A percentile compares a stretch with the other conserved stretches of the same genome.
Evolutionary conservation across 2,888 invertebrate species (phyloP).

Genomic region (Drosophila subsilvestris): DNA sequence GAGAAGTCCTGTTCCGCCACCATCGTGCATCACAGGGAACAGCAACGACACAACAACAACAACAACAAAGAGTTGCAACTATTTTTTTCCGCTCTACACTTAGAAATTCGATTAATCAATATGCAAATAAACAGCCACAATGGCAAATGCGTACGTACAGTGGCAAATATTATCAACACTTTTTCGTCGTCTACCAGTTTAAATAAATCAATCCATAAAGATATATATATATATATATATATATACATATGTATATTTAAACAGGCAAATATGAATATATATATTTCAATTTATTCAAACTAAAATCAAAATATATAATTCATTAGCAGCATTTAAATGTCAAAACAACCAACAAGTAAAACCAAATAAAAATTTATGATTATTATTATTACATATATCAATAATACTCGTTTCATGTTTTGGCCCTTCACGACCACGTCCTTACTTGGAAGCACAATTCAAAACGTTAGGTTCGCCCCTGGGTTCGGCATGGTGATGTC

Average conservation of each 20-base stretch:
- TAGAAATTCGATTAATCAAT: slow-evolving; percentile 43
- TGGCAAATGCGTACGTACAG: slow-evolving; percentile 11
- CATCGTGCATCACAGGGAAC: slow-evolving; percentile 37
- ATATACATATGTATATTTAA: slow-evolving; percentile 11
- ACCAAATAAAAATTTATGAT: slow-evolving; percentile 71
- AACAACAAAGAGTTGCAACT: slow-evolving; percentile 37
- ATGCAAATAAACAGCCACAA: slow-evolving; percentile 31
- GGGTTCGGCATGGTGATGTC: slow-evolving; percentile 18
- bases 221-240: slow-evolving; percentile 31
- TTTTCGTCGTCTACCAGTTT: slow-evolving; percentile 71
- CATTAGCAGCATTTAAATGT: slow-evolving; percentile 76
- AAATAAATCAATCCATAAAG: slow-evolving; percentile 61
- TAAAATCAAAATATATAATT: slow-evolving; percentile 67
- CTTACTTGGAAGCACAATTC: slow-evolving; percentile 74
- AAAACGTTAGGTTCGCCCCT: slow-evolving; percentile 51
- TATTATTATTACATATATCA: slow-evolving; percentile 63
- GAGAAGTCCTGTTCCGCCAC: slow-evolving; percentile 20
- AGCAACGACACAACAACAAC: slow-evolving; percentile 13
- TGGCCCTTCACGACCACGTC: slow-evolving; percentile 24
- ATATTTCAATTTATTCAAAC: slow-evolving; percentile 68
- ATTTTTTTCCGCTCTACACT: slow-evolving; percentile 49
- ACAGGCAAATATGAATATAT: slow-evolving; percentile 35
- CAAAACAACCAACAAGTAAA: slow-evolving; percentile 57
- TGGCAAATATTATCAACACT: slow-evolving; percentile 43
- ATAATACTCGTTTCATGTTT: slow-evolving; percentile 56